phyloP scores from a whole-genome alignment of 2,113 vertebrate species.

The Pachycephala philippinensis region DNA sequence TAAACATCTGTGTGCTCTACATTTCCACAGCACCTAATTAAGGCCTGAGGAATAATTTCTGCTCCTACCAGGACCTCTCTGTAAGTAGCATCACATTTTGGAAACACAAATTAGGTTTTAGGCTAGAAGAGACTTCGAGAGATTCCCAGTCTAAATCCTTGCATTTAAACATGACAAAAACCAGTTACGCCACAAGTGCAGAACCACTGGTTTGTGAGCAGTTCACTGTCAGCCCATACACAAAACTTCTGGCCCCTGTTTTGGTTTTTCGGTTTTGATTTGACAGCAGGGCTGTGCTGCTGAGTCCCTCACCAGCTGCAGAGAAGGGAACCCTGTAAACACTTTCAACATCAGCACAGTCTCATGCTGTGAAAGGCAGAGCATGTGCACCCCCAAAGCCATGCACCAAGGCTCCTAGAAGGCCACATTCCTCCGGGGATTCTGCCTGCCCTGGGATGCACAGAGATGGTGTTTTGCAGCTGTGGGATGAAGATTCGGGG shows the following conservation, averaged over 20 bases:
- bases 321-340: neutral
- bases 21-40: neutral
- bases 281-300: neutral
- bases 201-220: neutral
- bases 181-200: neutral
- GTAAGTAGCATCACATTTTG: neutral
- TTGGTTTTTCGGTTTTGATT: neutral
- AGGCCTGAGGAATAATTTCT: neutral
- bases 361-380: neutral
- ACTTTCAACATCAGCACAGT: neutral
- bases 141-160: neutral
- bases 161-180: neutral
- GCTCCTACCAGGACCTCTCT: neutral
- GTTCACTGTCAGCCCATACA: neutral
- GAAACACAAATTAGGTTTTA: neutral
- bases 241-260: neutral
- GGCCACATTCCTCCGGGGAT: too few species aligned
- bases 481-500: neutral
- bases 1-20: neutral
- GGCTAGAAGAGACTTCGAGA: neutral
- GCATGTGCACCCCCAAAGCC: rapidly evolving
- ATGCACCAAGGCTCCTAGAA: neutral
- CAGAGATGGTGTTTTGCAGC: neutral
- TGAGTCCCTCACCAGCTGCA: neutral
- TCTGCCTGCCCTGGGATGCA: too few species aligned